These are phyloP conservation scores for Caerostris darwini DNA, from an alignment of 1,140 invertebrate genomes.

Conservation along the genomic window DNA sequence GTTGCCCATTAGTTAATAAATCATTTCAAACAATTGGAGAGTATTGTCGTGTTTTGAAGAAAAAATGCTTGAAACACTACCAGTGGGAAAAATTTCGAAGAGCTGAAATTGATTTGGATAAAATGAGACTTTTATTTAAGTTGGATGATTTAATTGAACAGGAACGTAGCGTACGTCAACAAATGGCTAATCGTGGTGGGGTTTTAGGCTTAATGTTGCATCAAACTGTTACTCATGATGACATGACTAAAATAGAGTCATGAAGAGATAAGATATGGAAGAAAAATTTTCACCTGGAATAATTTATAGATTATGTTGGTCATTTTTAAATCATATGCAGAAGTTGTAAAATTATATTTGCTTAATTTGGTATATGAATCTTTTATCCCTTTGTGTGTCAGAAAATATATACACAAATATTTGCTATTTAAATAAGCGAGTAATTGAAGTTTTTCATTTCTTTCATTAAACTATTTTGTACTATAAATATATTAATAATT, in stretches of 20 bases:
- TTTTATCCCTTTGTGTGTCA: too few species aligned
- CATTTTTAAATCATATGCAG: too few species aligned
- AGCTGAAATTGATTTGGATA: conserved; percentile 90
- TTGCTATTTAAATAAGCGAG: too few species aligned
- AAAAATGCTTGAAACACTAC: conserved; percentile 94
- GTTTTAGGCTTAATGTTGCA: conserved; percentile 96
- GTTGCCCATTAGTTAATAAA: conserved; percentile 92
- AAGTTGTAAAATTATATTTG: too few species aligned
- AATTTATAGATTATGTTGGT: too few species aligned
- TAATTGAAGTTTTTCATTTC: too few species aligned
- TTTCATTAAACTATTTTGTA: too few species aligned
- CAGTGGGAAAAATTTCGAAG: conserved; percentile 97
- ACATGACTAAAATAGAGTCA: neutral
- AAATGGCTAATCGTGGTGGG: conserved; percentile 93
- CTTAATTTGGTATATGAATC: too few species aligned
- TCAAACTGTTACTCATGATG: conserved; percentile 95
- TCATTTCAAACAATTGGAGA: conserved; percentile 85
- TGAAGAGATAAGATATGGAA: neutral
- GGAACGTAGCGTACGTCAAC: conserved; percentile 89
- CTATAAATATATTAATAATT: too few species aligned
- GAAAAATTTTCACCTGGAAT: neutral
- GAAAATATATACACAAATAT: too few species aligned
- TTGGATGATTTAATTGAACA: conserved; percentile 97
- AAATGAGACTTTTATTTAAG: conserved; percentile 87
- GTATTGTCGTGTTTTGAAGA: conserved; percentile 93